Evolutionary conservation across 2,888 invertebrate genomes (phyloP).

Genomic region (Parasteatoda lunata): DNA sequence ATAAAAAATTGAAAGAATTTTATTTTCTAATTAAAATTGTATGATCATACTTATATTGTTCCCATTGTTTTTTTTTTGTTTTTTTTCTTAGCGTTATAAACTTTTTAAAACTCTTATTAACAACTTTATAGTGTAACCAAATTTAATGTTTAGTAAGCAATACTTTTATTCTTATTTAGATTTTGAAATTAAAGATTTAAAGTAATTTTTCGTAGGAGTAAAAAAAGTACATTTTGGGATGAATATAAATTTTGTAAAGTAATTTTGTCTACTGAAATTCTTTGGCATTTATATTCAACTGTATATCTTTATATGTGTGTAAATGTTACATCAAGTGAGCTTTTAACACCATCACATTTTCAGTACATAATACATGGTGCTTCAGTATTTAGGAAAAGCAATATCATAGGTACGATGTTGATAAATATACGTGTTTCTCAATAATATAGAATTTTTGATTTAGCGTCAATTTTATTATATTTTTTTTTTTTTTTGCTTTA

Average conservation of each 20-base stretch:
- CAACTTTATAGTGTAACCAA: no score
- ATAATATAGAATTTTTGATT: constrained; percentile 19
- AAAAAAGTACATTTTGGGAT: background rate
- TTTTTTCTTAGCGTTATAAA: no score
- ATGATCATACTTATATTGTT: no score
- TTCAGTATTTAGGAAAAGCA: constrained; percentile 52
- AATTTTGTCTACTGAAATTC: background rate
- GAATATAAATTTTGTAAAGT: background rate
- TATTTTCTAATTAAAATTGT: no score
- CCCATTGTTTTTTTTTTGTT: no score
- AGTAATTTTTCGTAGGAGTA: background rate
- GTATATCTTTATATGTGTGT: background rate
- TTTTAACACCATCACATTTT: constrained; percentile 27
- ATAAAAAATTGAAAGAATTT: no score
- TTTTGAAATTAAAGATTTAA: background rate
- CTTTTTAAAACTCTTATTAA: no score
- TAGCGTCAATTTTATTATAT: background rate
- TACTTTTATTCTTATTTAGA: constrained; percentile 2
- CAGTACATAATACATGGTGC: constrained; percentile 52
- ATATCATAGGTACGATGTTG: constrained; percentile 43
- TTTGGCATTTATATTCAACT: background rate
- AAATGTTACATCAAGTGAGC: constrained; percentile 21
- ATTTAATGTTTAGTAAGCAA: background rate
- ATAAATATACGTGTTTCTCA: constrained; percentile 32
- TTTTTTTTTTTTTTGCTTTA: background rate